Evolutionary conservation across 2,113 vertebrate species (phyloP).

Genomic region (Vidua chalybeata): DNA sequence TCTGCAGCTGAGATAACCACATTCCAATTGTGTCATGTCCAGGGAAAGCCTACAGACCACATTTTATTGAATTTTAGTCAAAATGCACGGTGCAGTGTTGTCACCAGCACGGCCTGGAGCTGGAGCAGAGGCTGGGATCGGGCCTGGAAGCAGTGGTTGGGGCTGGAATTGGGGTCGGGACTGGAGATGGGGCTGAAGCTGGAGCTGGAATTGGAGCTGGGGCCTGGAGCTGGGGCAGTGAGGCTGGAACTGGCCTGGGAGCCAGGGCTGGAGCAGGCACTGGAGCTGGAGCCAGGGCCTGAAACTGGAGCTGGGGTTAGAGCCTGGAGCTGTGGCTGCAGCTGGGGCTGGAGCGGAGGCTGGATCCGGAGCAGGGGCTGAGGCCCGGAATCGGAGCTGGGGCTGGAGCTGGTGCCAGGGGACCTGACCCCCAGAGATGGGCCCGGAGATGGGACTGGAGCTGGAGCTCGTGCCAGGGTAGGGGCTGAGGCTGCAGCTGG

Average conservation of each 20-base stretch:
- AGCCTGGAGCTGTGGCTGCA: no score
- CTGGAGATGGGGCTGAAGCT: no score
- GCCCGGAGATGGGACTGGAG: neutral
- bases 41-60: neutral
- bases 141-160: neutral
- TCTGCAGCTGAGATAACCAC: neutral
- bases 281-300: no score
- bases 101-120: neutral
- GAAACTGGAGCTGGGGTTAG: neutral
- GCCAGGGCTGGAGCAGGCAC: neutral
- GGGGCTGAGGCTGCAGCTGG: neutral
- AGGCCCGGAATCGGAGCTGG: neutral
- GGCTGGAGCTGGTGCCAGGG: no score
- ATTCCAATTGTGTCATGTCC: neutral
- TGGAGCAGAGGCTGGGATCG: neutral
- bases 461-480: neutral
- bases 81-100: neutral
- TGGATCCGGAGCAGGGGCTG: no score
- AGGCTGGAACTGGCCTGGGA: fast-evolving
- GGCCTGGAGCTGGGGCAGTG: no score
- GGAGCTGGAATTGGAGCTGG: no score
- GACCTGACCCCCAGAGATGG: no score
- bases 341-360: neutral
- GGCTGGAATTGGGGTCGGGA: neutral
- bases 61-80: neutral